Base-by-base conservation (phyloP, 2,888 invertebrate genomes). In the Andrena haemorrhoa region DNA sequence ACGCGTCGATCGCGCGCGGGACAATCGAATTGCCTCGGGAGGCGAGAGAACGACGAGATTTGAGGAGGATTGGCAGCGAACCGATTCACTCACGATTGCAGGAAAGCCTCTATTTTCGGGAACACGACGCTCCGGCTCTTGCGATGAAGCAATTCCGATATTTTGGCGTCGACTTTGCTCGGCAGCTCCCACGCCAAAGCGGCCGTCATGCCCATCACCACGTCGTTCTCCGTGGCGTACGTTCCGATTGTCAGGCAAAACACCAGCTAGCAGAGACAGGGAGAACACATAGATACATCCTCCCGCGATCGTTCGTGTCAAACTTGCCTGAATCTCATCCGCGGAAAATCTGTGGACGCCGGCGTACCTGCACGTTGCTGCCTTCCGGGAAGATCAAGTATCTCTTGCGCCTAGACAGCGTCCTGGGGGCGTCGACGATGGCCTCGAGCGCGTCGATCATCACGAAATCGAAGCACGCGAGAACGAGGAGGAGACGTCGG, bases 141-240 rank as follows among this genome's bases (percentile, higher is more conserved):
- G 86, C 96, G 95, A 89, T 96, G 96, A 78, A 96, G 95, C 72
- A 92, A 75, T 56, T 91, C 88, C 63, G 89, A 88, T 66, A 91
- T 82, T 85, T 92, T 92, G 35, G 86, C 63, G 76, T 94, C 93
- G 35, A 92, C 85, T 88, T 92, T 90, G 66, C 80, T 92, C 26
- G 97, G 97, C 60, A 97, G 92, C 89, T 97, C 96, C 96, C 96
- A 97, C 2, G 97, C 97, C 86, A 97, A 93, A 0, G 97, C 97
- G 0, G 97, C 96, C 0, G 97, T 97, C 81, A 96, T 95, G 5
- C 97, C 97, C 90, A 96, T 95, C 73, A 97, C 95, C 53, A 96
- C 95, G 76, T 95, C 95, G 0, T 95, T 95, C 8, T 95, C 95
- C 0, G 92, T 82, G 1, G 94, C 93, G 75, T 95, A 90, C 61